These are phyloP conservation scores for Tethea ocularis DNA, from an alignment of 2,888 invertebrate species.

Conservation along the genomic window DNA sequence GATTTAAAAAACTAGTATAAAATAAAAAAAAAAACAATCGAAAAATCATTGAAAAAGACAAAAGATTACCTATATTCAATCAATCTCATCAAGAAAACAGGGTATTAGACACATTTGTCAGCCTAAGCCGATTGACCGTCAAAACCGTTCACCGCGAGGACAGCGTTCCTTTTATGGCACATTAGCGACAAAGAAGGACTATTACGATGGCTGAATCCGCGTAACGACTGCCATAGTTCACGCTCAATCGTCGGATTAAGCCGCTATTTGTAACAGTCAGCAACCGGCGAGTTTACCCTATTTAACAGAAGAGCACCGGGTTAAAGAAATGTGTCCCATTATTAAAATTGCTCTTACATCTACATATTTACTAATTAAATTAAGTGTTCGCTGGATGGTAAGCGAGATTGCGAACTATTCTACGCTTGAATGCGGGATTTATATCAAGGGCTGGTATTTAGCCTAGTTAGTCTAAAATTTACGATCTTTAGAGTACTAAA, in stretches of 20 bases:
- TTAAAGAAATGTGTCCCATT: constrained; percentile 43
- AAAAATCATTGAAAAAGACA: neutral
- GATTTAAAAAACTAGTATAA: too few species aligned
- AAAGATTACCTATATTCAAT: neutral
- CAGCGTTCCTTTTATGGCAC: constrained; percentile 61
- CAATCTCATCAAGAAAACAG: constrained; percentile 15
- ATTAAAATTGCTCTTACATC: constrained; percentile 46
- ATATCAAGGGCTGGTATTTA: neutral
- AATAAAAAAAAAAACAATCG: neutral
- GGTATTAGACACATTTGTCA: constrained; percentile 35
- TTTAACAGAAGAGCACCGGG: constrained; percentile 50
- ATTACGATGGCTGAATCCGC: constrained; percentile 62
- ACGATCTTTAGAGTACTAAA: neutral
- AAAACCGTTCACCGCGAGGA: constrained; percentile 48
- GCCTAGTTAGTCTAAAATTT: neutral
- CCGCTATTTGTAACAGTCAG: constrained; percentile 69
- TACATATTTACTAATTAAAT: constrained; percentile 8
- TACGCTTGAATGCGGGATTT: neutral
- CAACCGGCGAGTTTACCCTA: constrained; percentile 62
- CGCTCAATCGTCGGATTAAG: constrained; percentile 75
- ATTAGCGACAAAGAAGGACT: constrained; percentile 73
- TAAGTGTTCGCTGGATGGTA: neutral
- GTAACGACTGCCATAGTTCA: constrained; percentile 76
- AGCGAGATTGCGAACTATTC: neutral
- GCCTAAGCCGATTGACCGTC: constrained; percentile 49